These are phyloP conservation scores for Dicyrtoma fusca DNA, from an alignment of 2,888 invertebrate species.

Conservation along the genomic window DNA sequence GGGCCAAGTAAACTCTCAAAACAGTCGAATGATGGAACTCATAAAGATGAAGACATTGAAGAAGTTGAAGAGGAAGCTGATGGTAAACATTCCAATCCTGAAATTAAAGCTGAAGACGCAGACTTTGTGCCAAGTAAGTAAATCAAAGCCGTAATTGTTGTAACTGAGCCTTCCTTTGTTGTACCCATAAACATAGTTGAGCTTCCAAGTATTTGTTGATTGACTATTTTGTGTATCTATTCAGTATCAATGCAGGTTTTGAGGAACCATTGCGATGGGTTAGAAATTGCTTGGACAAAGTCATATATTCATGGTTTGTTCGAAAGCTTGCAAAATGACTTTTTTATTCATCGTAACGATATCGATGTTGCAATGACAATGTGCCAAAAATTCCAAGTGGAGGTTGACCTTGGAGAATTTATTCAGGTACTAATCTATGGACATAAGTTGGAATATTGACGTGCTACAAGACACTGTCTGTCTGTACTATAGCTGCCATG, in stretches of 20 bases:
- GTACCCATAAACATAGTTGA: too few relatives aligned
- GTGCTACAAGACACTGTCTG: background rate
- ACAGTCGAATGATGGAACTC: too few relatives aligned
- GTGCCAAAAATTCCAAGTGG: slow-evolving; percentile 70
- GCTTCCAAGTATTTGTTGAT: background rate
- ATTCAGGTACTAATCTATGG: slow-evolving; percentile 62
- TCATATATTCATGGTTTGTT: slow-evolving; percentile 46
- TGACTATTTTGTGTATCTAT: background rate
- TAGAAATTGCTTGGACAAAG: slow-evolving; percentile 62
- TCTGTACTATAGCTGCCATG: background rate
- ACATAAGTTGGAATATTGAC: background rate
- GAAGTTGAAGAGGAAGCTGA: slow-evolving; percentile 8
- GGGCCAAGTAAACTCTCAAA: background rate
- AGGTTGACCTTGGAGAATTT: slow-evolving; percentile 73
- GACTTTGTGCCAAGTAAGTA: slow-evolving; percentile 58
- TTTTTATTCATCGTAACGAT: slow-evolving; percentile 66
- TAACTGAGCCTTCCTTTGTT: too few relatives aligned
- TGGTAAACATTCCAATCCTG: slow-evolving; percentile 59
- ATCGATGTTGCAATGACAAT: slow-evolving; percentile 72
- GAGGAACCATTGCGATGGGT: slow-evolving; percentile 65
- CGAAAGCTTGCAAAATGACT: slow-evolving; percentile 63
- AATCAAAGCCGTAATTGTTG: slow-evolving; percentile 1
- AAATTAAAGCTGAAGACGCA: slow-evolving; percentile 63
- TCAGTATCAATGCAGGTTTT: slow-evolving; percentile 58
- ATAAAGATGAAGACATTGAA: slow-evolving; percentile 4